These are phyloP conservation scores for Anthonomus grandis DNA, from an alignment of 1,140 invertebrate genomes.

Conservation along the genomic window DNA sequence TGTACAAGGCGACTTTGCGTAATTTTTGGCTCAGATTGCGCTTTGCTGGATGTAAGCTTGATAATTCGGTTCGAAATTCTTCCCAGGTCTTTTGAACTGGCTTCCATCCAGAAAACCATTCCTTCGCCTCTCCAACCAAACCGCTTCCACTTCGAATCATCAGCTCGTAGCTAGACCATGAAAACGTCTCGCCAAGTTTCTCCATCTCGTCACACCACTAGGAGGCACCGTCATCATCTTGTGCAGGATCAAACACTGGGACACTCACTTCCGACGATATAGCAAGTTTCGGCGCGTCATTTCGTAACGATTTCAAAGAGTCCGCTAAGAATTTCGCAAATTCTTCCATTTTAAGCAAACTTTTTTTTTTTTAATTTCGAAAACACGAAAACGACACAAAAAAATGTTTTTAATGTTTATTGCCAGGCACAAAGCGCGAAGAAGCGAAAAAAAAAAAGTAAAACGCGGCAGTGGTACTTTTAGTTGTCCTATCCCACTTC, in stretches of 20 bases:
- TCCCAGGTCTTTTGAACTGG: background rate
- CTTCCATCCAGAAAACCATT: background rate
- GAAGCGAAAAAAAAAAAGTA: too few species aligned
- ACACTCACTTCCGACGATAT: too few species aligned
- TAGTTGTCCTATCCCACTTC: too few species aligned
- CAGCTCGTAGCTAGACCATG: too few species aligned
- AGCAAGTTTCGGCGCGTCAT: background rate
- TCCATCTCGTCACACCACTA: background rate
- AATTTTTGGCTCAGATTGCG: constrained; percentile 1
- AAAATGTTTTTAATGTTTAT: too few species aligned
- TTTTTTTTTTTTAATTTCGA: too few species aligned
- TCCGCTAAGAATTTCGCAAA: background rate
- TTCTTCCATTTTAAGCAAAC: too few species aligned
- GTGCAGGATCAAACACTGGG: background rate
- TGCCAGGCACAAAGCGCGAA: too few species aligned
- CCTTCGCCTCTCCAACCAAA: too few species aligned
- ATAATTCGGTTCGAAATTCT: background rate
- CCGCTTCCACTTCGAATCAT: too few species aligned
- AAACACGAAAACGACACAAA: too few species aligned
- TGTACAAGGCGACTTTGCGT: background rate
- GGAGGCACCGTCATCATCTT: background rate
- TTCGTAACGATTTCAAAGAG: constrained; percentile 1
- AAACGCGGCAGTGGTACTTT: too few species aligned
- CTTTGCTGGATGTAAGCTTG: constrained; percentile 3
- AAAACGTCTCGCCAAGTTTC: background rate